Base-by-base conservation (phyloP, 2,888 invertebrate genomes). In the Campoplex nolae region DNA sequence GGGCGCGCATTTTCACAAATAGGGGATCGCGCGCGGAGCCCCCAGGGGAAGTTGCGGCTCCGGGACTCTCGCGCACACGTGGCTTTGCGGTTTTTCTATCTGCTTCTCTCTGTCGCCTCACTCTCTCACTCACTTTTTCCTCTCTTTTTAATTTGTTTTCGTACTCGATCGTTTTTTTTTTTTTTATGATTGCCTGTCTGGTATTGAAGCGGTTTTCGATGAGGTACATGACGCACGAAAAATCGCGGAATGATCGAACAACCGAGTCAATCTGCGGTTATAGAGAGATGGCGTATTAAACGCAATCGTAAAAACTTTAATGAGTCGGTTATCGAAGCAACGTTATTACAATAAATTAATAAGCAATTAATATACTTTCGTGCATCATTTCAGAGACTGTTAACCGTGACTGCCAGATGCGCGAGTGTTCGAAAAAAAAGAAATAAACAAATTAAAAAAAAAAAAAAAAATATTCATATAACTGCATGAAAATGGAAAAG, bases 31-130 rank as follows among this genome's bases (percentile, higher is more conserved):
- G 23, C 23, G 23, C 0, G 23, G 23, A 45, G 38, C 18, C 23
- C 38, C 58, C 35, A 28, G 42, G 74, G 73, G 35, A 42, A n/a
- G 58, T 42, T 38, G 68, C 9, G 67, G 65, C 51, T 71, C 48
- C 45, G 18, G n/a, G 51, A 68, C 51, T 23, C 51, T 51, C 78
- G 68, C 54, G 23, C 68, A 56, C 78, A 78, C 78, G 78, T 78
- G 78, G 68, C 67, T 54, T 35, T 78, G 78, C 54, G 78, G 78
- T 78, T 67, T 65, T 65, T 76, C 32, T 70, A 54, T 32, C 38
- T 6, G 38, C 32, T 18, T 32, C 54, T 28, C 28, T 51, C 48
- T 56, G 8, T 54, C 48, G 48, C 38, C 28, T 51, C 51, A 18
- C 51, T 56, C 2, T 11, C 11, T 56, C 23, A n/a, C n/a, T n/a